phyloP scores from a whole-genome alignment of 2,113 vertebrate species.

The Lanius ludovicianus region DNA sequence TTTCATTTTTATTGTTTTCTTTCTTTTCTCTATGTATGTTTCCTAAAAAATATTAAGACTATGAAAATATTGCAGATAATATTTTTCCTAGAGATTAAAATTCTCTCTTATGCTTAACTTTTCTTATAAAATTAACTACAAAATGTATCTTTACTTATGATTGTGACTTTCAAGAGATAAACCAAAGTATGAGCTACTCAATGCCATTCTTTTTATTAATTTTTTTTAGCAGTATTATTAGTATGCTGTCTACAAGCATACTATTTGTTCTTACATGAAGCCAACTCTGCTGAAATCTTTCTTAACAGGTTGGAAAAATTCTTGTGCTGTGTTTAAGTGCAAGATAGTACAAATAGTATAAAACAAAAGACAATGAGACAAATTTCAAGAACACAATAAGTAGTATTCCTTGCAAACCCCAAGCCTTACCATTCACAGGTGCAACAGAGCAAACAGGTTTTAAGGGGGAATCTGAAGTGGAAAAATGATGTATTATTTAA shows the following conservation, averaged over 20 bases:
- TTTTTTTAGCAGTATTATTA: background rate
- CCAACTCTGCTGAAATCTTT: background rate
- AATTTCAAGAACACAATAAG: background rate
- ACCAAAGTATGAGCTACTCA: background rate
- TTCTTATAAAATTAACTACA: background rate
- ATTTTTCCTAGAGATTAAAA: background rate
- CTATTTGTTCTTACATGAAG: background rate
- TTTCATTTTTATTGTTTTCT: background rate
- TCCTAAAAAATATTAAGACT: background rate
- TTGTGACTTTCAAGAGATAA: background rate
- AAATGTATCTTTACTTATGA: background rate
- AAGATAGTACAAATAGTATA: background rate
- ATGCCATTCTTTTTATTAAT: background rate
- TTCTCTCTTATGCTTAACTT: background rate
- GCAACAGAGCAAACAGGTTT: slow-evolving; percentile 26
- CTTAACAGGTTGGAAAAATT: background rate
- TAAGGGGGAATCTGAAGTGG: slow-evolving; percentile 26
- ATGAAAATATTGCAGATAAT: background rate
- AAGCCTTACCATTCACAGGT: background rate
- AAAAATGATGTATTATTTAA: slow-evolving; percentile 33
- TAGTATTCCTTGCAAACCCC: background rate
- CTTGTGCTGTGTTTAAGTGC: background rate
- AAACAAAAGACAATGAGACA: background rate
- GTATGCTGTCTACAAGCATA: background rate
- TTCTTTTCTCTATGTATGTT: background rate